Evolutionary conservation across 2,797 vertebrate genomes (phyloP), one percentile per base, ranked within the genome.

Genomic region (Acrocephalus scirpaceus): DNA sequence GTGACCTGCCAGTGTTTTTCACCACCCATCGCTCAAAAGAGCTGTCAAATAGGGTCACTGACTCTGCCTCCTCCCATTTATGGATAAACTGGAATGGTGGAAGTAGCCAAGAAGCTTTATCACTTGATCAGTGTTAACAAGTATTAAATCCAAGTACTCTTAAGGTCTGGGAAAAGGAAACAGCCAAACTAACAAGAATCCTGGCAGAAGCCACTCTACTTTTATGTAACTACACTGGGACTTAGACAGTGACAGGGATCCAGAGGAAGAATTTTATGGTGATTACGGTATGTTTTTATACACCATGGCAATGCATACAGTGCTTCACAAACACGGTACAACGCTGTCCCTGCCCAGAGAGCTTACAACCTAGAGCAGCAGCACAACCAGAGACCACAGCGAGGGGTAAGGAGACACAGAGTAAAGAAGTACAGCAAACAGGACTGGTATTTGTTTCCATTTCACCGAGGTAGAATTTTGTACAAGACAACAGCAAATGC

Each of bases 261-360:
- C 70, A 76, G 44, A 91, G 51, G 27, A 44, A 88, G 76, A 60
- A 51, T 44, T 85, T 72, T 64, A 70, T 66, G 60, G 89, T 56
- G 72, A 40, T 80, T 38, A 54, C 2, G 66, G 75, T 40, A 61
- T 36, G 82, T 48, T 57, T 88, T 90, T 83, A 87, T 69, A 88
- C 66, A 61, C 69, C 73, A 38, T 16, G 42, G 81, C 66, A 74
- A 89, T 16, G 92, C 76, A 67, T 54, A 91, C 96, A 81, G 69
- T 47, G 51, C 87, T 92, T 89, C 62, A 60, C 82, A 89, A 57
- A 77, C 74, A 77, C 16, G 13, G 83, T 25, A 65, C 34, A 58
- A 47, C 4, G 13, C 93, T 13, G 79, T 70, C 90, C 93, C 92
- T 93, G 93, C 96, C 95, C 96, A 78, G 77, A 93, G 89, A 93